These are phyloP conservation scores for Mythimna albipuncta DNA, from an alignment of 2,888 invertebrate species.

Conservation along the genomic window DNA sequence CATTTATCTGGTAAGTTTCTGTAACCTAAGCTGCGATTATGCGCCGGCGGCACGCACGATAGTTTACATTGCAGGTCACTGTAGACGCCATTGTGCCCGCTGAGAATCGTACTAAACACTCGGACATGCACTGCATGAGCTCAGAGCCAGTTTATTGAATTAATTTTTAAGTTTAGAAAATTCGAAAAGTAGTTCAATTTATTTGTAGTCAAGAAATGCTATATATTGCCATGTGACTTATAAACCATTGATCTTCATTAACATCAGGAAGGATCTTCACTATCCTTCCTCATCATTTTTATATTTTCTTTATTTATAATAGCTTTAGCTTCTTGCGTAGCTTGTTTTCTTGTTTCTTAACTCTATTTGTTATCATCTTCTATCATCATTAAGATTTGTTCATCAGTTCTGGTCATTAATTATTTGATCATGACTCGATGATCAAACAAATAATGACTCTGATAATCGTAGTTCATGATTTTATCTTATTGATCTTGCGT, in stretches of 20 bases:
- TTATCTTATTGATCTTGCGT: background rate
- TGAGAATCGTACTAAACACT: conserved; percentile 52
- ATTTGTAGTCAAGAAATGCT: background rate
- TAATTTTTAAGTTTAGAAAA: conserved; percentile 5
- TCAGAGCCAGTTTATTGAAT: conserved; percentile 18
- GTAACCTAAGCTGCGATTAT: conserved; percentile 77
- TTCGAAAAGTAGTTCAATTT: background rate
- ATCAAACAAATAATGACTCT: background rate
- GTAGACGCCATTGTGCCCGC: conserved; percentile 63
- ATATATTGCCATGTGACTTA: background rate
- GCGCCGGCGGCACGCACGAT: conserved; percentile 73
- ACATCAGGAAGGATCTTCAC: background rate
- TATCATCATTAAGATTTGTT: too few relatives aligned
- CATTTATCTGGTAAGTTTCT: conserved; percentile 75
- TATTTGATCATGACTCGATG: too few relatives aligned
- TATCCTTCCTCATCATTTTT: background rate
- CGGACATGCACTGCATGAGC: conserved; percentile 42
- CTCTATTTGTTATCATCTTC: background rate
- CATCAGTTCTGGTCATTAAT: too few relatives aligned
- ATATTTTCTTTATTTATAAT: background rate
- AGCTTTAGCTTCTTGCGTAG: too few relatives aligned
- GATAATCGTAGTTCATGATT: background rate
- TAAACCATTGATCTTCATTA: background rate
- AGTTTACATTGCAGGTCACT: conserved; percentile 74
- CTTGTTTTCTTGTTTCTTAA: background rate